A percentile compares a stretch with the other conserved stretches of the same genome.
phyloP scores from a whole-genome alignment of 2,797 vertebrate species.

The Epinephelus awoara region DNA sequence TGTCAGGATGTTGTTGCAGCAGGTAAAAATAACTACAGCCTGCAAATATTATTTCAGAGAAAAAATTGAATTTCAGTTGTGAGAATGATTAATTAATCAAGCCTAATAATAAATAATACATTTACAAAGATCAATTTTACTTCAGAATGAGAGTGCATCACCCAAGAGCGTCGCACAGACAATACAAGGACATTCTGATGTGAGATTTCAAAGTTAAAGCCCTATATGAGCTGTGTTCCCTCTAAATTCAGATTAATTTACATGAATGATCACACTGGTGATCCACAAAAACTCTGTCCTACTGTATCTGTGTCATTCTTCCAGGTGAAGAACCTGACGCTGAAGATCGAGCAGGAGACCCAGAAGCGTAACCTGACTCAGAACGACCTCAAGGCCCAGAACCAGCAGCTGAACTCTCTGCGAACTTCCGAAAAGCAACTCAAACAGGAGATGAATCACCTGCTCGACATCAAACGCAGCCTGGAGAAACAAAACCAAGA shows the following conservation, averaged over 20 bases:
- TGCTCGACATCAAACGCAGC: conserved; percentile 94
- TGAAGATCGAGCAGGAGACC: conserved; percentile 98
- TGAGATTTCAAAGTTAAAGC: no score
- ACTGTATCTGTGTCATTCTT: conserved; percentile 25
- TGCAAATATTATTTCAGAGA: neutral
- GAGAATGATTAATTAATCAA: neutral
- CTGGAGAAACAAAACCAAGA: conserved; percentile 98
- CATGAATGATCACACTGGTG: no score
- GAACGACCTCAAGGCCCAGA: conserved; percentile 97
- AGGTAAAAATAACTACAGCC: neutral
- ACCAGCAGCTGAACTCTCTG: conserved; percentile 93
- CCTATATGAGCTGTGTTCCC: no score
- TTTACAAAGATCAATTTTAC: neutral
- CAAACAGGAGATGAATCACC: conserved; percentile 97
- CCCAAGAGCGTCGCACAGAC: neutral
- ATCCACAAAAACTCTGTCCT: no score
- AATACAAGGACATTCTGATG: no score
- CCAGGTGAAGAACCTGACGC: conserved; percentile 94
- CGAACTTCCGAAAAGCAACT: conserved; percentile 96
- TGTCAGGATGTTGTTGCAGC: no score
- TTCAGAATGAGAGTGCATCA: neutral
- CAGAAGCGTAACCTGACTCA: conserved; percentile 96
- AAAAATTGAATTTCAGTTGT: neutral
- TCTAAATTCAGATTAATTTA: no score
- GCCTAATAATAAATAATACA: neutral